phyloP scores from a whole-genome alignment of 2,888 invertebrate genomes.

The Lysandra bellargus region DNA sequence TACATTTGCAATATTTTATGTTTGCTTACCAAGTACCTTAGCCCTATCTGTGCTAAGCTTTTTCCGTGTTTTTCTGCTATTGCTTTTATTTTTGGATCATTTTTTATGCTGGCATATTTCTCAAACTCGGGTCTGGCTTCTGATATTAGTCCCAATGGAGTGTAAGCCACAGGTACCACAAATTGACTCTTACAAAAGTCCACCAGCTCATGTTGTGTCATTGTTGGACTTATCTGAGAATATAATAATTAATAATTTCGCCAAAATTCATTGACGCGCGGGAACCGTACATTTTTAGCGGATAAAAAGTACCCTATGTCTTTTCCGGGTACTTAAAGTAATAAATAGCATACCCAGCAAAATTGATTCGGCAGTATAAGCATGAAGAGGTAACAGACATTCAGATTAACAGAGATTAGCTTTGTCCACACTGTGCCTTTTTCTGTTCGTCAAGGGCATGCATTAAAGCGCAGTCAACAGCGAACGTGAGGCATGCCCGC shows the following conservation, averaged over 20 bases:
- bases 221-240: conserved; percentile 81
- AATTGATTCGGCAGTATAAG: no score
- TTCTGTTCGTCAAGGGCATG: no score
- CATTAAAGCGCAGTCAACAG: no score
- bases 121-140: conserved; percentile 70
- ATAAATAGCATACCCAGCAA: no score
- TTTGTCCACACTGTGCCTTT: no score
- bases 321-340: no score
- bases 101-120: conserved; percentile 80
- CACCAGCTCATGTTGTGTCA: conserved; percentile 85
- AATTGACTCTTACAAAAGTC: conserved; percentile 83
- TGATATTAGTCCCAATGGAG: conserved; percentile 83
- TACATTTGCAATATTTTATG: background rate
- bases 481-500: no score
- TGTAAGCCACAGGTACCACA: conserved; percentile 86
- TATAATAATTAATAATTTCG: background rate
- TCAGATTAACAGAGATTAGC: no score
- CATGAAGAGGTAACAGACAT: no score
- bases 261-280: no score
- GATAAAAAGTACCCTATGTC: no score
- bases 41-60: conserved; percentile 82
- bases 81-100: conserved; percentile 77
- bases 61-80: conserved; percentile 83
- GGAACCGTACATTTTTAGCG: no score
- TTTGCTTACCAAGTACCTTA: conserved; percentile 83